These are phyloP conservation scores for Heliornis fulica DNA, from an alignment of 2,113 vertebrate genomes.

Conservation along the genomic window DNA sequence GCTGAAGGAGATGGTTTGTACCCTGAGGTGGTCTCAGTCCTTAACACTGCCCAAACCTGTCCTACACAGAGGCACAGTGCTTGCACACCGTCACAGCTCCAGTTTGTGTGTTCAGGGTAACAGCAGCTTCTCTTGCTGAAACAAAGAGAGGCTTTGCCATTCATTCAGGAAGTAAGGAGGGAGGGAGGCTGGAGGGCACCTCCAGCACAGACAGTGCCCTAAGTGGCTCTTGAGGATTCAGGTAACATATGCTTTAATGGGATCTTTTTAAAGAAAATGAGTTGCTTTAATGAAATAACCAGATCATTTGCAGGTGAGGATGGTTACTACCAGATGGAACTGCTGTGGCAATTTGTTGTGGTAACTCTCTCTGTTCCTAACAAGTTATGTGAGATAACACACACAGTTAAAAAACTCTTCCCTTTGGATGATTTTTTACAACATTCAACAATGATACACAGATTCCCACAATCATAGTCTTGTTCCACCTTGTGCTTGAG, in stretches of 20 bases:
- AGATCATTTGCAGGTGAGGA: not conserved
- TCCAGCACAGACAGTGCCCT: not conserved
- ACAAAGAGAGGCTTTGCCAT: not conserved
- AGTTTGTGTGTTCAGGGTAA: not conserved
- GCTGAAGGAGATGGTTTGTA: not conserved
- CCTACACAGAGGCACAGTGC: not conserved
- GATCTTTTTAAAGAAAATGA: not conserved
- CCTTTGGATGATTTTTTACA: not conserved
- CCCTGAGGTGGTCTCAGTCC: fast-evolving
- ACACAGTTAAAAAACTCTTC: not conserved
- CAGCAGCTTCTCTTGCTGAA: not conserved
- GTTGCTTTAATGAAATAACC: not conserved
- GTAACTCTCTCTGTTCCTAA: not conserved
- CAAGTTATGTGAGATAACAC: not conserved
- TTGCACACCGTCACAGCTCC: not conserved
- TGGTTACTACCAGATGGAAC: not conserved
- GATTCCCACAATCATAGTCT: not conserved
- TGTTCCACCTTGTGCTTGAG: not conserved
- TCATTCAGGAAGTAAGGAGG: not conserved
- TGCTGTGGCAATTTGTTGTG: not conserved
- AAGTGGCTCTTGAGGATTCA: not conserved
- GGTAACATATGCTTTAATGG: not conserved
- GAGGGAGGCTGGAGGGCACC: not conserved
- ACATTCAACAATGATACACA: too few species aligned
- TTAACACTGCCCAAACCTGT: not conserved